phyloP scores from a whole-genome alignment of 2,888 invertebrate species.

The Brachypalpus laphriformis region DNA sequence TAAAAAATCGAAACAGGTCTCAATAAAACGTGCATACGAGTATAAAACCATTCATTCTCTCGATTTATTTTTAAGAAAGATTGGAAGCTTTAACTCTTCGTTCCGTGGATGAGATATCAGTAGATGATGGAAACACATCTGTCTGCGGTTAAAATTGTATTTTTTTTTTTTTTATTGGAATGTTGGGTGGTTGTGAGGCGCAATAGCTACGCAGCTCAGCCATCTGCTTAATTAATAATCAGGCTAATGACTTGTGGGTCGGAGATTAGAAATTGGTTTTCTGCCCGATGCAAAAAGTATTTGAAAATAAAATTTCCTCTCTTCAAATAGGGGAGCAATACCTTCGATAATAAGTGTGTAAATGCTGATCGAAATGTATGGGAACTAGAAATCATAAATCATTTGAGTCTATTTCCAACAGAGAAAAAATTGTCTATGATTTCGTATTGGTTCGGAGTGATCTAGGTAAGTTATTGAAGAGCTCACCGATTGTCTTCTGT shows the following conservation, averaged over 20 bases:
- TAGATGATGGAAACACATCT: slow-evolving; percentile 63
- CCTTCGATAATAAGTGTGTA: not conserved
- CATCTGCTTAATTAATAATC: slow-evolving; percentile 73
- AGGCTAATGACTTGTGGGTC: slow-evolving; percentile 69
- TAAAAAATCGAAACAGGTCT: slow-evolving; percentile 67
- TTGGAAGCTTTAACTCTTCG: slow-evolving; percentile 56
- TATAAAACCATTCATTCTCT: slow-evolving; percentile 55
- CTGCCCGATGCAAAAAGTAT: slow-evolving; percentile 16
- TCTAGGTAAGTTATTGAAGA: not conserved
- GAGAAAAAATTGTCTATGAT: not conserved
- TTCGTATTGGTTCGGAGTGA: not conserved
- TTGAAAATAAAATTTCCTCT: not conserved
- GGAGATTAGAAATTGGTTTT: slow-evolving; percentile 58
- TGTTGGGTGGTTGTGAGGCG: slow-evolving; percentile 42
- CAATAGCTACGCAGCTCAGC: slow-evolving; percentile 32
- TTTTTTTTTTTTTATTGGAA: slow-evolving; percentile 23
- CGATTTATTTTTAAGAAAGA: slow-evolving; percentile 49
- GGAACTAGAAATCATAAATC: not conserved
- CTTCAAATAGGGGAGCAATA: not conserved
- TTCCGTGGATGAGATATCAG: slow-evolving; percentile 17
- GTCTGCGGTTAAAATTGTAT: slow-evolving; percentile 64
- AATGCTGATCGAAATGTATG: not conserved
- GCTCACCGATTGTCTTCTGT: no score
- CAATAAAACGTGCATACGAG: slow-evolving; percentile 58
- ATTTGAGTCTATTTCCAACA: not conserved